phyloP scores from a whole-genome alignment of 2,113 vertebrate genomes.

The Equus przewalskii region DNA sequence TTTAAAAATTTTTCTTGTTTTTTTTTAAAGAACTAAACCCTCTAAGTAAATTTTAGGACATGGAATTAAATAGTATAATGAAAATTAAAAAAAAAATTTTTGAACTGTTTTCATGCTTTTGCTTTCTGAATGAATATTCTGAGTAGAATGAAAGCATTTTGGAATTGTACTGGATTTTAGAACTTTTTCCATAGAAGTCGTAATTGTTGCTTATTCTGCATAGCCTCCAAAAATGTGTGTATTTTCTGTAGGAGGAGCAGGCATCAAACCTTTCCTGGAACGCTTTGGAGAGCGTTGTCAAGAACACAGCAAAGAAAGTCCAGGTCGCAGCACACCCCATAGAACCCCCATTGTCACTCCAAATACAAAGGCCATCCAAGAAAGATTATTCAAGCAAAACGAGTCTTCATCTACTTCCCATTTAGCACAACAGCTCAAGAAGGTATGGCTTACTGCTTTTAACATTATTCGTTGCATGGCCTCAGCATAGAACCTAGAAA shows the following conservation, averaged over 20 bases:
- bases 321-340: slow-evolving; percentile 80
- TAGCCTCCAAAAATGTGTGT: slow-evolving; percentile 41
- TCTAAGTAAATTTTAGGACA: neutral
- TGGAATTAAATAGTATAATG: neutral
- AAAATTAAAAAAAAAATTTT: neutral
- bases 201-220: slow-evolving; percentile 29
- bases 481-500: neutral
- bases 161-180: neutral
- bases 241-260: slow-evolving; percentile 86
- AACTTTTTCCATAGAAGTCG: neutral
- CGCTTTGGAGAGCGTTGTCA: slow-evolving; percentile 95
- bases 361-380: slow-evolving; percentile 93
- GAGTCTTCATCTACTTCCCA: slow-evolving; percentile 90
- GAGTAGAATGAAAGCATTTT: slow-evolving; percentile 41
- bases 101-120: slow-evolving; percentile 43
- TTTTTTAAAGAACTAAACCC: slow-evolving; percentile 27
- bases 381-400: slow-evolving; percentile 91
- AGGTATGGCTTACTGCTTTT: slow-evolving; percentile 86
- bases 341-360: slow-evolving; percentile 89
- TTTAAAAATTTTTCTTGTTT: neutral
- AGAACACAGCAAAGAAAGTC: slow-evolving; percentile 87
- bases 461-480: neutral
- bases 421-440: slow-evolving; percentile 92
- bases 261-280: slow-evolving; percentile 96
- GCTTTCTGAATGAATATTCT: slow-evolving; percentile 41